Percentiles rank a stretch among this genome's conserved stretches.
Conservation (phyloP, 2,113 vertebrate species). For the Oxygymnocypris stewartii region DNA sequence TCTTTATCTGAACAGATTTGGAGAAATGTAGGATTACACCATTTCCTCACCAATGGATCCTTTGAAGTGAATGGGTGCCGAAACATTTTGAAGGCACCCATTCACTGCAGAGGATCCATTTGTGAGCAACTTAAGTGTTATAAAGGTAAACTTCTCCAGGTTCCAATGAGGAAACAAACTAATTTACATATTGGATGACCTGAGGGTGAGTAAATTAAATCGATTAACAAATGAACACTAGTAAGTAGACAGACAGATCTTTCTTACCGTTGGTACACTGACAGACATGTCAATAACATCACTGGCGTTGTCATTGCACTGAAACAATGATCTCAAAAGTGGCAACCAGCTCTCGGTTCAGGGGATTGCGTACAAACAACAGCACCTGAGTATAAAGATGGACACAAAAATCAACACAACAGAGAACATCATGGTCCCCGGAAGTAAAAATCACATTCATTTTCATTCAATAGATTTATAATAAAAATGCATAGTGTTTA, state of each 20-base stretch:
- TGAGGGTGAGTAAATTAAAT: neutral
- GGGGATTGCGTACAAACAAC: slow-evolving; percentile 88
- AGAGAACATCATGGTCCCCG: neutral
- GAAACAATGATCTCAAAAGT: slow-evolving; percentile 95
- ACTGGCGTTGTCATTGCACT: slow-evolving; percentile 93
- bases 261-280: slow-evolving; percentile 90
- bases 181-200: neutral
- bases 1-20: neutral
- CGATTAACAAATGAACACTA: neutral
- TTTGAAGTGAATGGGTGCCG: neutral
- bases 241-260: neutral
- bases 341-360: slow-evolving; percentile 93
- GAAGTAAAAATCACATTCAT: neutral
- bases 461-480: too few relatives aligned
- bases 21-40: neutral
- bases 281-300: slow-evolving; percentile 88
- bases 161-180: neutral
- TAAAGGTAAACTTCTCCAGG: neutral
- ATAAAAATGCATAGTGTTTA: too few relatives aligned
- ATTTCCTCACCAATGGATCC: neutral
- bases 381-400: slow-evolving; percentile 78
- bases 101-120: neutral
- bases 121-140: neutral
- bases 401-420: slow-evolving; percentile 27
- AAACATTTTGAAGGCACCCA: neutral